phyloP scores from a whole-genome alignment of 2,888 invertebrate genomes.

The Norana najaformis region DNA sequence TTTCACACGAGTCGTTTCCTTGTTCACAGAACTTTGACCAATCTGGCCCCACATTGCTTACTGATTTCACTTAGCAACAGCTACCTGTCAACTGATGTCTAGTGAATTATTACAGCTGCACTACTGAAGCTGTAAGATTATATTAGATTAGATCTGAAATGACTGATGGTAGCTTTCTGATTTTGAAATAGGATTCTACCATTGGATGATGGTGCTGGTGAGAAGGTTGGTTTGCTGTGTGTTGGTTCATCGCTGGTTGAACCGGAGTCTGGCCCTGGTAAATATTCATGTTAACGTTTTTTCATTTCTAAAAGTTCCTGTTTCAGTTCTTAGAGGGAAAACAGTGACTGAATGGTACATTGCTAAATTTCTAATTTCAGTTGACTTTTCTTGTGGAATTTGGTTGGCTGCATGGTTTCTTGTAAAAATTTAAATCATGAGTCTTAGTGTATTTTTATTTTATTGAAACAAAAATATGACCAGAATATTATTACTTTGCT shows the following conservation, averaged over 20 bases:
- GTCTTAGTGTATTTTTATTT: background rate
- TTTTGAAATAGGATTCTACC: constrained; percentile 1
- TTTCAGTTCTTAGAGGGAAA: background rate
- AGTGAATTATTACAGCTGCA: background rate
- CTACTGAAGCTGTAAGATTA: background rate
- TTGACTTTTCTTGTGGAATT: background rate
- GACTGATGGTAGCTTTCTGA: background rate
- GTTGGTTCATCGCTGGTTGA: background rate
- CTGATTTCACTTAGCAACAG: constrained; percentile 1
- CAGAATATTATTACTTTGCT: background rate
- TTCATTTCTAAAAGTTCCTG: background rate
- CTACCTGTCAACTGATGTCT: background rate
- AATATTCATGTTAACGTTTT: background rate
- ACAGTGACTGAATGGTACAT: background rate
- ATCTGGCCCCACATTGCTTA: background rate
- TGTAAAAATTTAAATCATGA: background rate
- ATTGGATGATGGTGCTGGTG: background rate
- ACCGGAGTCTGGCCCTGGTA: background rate
- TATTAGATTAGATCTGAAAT: background rate
- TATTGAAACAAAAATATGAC: background rate
- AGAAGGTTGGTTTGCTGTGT: background rate
- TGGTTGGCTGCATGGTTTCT: background rate
- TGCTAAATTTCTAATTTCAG: background rate
- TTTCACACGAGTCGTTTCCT: too few species aligned
- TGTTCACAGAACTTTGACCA: background rate